Conservation (phyloP, 2,797 vertebrate species). For the Varecia variegata region DNA sequence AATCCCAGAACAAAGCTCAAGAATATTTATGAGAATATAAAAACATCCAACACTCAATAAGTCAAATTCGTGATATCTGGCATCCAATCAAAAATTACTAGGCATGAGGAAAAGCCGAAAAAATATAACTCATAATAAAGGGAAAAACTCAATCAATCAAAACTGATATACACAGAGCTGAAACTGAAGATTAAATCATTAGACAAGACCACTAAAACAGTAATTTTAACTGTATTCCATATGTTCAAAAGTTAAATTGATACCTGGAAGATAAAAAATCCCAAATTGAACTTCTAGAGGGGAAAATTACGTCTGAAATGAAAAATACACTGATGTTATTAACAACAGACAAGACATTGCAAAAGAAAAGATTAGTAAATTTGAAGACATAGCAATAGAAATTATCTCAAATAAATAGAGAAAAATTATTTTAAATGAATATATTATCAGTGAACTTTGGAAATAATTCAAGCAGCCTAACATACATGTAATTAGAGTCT, state of each 20-base stretch:
- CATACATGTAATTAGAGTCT: neutral
- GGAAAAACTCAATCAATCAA: neutral
- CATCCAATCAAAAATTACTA: slow-evolving; percentile 11
- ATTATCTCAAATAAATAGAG: neutral
- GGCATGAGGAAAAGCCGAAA: neutral
- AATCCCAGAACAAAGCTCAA: neutral
- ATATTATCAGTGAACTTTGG: neutral
- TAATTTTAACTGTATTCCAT: neutral
- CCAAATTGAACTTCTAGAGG: neutral
- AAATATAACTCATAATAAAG: neutral
- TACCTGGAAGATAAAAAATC: neutral
- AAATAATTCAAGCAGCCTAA: neutral
- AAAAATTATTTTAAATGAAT: neutral
- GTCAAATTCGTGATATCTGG: slow-evolving; percentile 7
- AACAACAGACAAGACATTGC: neutral
- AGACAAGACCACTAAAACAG: neutral
- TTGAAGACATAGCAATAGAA: slow-evolving; percentile 3
- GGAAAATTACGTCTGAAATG: neutral
- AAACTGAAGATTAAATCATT: neutral
- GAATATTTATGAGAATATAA: slow-evolving; percentile 28
- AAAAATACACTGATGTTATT: neutral
- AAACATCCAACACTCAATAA: slow-evolving; percentile 1
- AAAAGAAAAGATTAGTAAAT: neutral
- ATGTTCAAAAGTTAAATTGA: neutral
- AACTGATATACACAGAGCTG: neutral